Conservation (phyloP, 1,140 invertebrate genomes). For the Onthophagus taurus region DNA sequence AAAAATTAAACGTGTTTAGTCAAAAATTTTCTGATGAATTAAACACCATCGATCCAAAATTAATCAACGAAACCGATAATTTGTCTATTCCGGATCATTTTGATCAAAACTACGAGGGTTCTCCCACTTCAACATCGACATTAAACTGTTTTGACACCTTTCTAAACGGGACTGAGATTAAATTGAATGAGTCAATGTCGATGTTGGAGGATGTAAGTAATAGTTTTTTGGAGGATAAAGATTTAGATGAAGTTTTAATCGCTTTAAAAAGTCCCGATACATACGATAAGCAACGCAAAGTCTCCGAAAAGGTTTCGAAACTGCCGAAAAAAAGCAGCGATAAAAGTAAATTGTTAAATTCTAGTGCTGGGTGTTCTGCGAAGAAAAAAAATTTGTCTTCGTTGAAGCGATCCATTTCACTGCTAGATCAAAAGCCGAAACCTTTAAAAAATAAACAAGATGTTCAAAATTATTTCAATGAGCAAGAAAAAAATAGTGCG, state of each 20-base stretch:
- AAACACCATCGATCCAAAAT: constrained; percentile 29
- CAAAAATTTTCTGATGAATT: constrained; percentile 28
- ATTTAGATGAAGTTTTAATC: constrained; percentile 44
- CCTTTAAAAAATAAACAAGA: constrained; percentile 26
- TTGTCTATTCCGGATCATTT: constrained; percentile 33
- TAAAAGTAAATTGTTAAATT: constrained; percentile 13
- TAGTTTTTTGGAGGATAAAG: constrained; percentile 34
- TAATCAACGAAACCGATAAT: constrained; percentile 36
- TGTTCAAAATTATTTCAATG: constrained; percentile 23
- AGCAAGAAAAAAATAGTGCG: constrained; percentile 12
- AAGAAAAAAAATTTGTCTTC: constrained; percentile 20
- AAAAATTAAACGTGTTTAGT: constrained; percentile 10
- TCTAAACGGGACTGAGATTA: constrained; percentile 2
- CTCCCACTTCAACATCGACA: constrained; percentile 19
- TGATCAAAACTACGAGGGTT: constrained; percentile 23
- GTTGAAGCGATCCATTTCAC: constrained; percentile 21
- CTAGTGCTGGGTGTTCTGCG: constrained; percentile 11
- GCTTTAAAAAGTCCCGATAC: constrained; percentile 39
- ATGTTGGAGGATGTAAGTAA: constrained; percentile 14
- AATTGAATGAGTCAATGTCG: constrained; percentile 35
- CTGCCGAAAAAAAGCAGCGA: constrained; percentile 11
- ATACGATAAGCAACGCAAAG: constrained; percentile 21
- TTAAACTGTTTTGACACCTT: constrained; percentile 12
- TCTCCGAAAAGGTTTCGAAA: constrained; percentile 9
- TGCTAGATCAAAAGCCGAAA: constrained; percentile 20